A percentile compares a stretch with the other conserved stretches of the same genome.
These are phyloP conservation scores for Cydia amplana DNA, from an alignment of 1,140 invertebrate species.

Conservation along the genomic window DNA sequence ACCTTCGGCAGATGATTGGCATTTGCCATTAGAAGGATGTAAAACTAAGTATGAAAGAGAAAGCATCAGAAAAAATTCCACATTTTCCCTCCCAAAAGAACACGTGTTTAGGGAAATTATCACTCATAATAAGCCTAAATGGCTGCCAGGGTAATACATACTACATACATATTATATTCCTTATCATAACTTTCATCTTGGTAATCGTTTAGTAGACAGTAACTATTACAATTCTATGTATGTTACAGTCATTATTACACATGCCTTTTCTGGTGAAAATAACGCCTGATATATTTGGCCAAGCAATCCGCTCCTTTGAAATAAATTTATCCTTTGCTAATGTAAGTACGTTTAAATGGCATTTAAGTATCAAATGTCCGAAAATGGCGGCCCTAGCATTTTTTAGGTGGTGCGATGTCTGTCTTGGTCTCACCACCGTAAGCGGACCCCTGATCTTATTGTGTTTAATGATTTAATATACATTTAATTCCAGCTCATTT, in stretches of 20 bases:
- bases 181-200: not conserved
- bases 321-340: too few relatives aligned
- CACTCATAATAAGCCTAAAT: slow-evolving; percentile 61
- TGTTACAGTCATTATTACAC: too few relatives aligned
- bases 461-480: not conserved
- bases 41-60: slow-evolving; percentile 64
- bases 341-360: too few relatives aligned
- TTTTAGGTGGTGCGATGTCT: too few relatives aligned
- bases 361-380: too few relatives aligned
- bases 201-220: not conserved
- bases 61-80: slow-evolving; percentile 63
- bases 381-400: too few relatives aligned
- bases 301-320: too few relatives aligned
- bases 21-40: slow-evolving; percentile 50
- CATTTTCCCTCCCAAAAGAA: slow-evolving; percentile 2
- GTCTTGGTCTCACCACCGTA: too few relatives aligned
- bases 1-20: slow-evolving; percentile 54
- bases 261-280: too few relatives aligned
- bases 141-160: slow-evolving; percentile 65
- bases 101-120: slow-evolving; percentile 52
- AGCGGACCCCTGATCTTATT: not conserved
- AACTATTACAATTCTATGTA: too few relatives aligned
- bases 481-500: slow-evolving; percentile 61
- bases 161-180: not conserved
- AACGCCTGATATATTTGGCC: too few relatives aligned